Conservation (phyloP, 30 jellyfish, hydroid and myxozoan genomes). For the Nemopilema nomurai region DNA sequence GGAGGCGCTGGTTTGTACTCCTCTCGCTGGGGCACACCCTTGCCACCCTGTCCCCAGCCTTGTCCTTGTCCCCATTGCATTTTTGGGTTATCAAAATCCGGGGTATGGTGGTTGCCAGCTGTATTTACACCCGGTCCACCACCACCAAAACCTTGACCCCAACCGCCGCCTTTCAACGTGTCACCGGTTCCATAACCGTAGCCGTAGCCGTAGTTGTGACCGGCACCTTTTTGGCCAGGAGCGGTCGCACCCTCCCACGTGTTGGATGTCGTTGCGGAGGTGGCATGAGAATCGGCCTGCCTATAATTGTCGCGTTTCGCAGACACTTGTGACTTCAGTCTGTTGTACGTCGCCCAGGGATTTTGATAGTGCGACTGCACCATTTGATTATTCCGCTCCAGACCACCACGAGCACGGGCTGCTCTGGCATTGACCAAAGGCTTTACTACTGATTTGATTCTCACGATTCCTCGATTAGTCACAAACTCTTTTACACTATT, state of each 20-base stretch:
- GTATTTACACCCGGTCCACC: constrained; percentile 74
- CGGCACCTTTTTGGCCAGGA: constrained; percentile 70
- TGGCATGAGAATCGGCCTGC: constrained; percentile 64
- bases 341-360: constrained; percentile 50
- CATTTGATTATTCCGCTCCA: constrained; percentile 10
- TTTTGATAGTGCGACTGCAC: constrained; percentile 29
- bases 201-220: constrained; percentile 76
- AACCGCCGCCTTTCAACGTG: constrained; percentile 69
- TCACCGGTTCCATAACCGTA: constrained; percentile 78
- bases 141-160: constrained; percentile 79
- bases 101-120: constrained; percentile 57
- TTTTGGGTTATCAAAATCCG: constrained; percentile 39
- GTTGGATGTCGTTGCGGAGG: constrained; percentile 45
- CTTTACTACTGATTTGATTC: constrained; percentile 44
- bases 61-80: constrained; percentile 67
- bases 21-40: constrained; percentile 40
- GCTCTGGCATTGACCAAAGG: constrained; percentile 18
- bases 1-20: constrained; percentile 54
- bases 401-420: background rate
- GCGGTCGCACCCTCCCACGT: constrained; percentile 66
- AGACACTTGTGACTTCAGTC: constrained; percentile 33
- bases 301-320: constrained; percentile 37
- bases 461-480: constrained; percentile 60
- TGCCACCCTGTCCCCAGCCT: constrained; percentile 86
- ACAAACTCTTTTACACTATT: constrained; percentile 51